These are phyloP conservation scores for Acropternis orthonyx DNA, from an alignment of 2,797 vertebrate species.

Conservation along the genomic window DNA sequence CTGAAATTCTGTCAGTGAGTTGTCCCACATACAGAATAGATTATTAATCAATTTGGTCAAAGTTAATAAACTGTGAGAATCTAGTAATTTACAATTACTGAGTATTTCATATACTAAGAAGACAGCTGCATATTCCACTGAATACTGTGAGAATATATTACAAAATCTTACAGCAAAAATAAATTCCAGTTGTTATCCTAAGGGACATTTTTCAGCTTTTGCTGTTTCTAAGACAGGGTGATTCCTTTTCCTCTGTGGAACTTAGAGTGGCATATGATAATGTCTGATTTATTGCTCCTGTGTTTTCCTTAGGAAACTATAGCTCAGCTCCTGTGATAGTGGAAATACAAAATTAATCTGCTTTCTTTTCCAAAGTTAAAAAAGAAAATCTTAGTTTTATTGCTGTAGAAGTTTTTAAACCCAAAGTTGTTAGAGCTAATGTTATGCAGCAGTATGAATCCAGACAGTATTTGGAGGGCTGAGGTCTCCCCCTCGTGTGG, in stretches of 20 bases:
- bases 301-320: neutral
- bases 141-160: neutral
- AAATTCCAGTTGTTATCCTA: neutral
- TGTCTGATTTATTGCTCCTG: neutral
- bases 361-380: neutral
- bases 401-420: neutral
- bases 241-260: neutral
- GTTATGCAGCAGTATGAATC: neutral
- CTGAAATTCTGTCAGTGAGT: neutral
- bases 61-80: neutral
- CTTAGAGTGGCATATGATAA: neutral
- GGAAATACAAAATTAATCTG: neutral
- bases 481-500: neutral
- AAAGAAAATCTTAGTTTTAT: neutral
- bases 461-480: neutral
- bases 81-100: neutral
- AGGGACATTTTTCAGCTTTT: neutral
- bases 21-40: neutral
- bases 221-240: neutral
- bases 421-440: neutral
- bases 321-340: neutral
- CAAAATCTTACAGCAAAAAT: neutral
- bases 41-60: slow-evolving; percentile 25
- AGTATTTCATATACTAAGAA: neutral
- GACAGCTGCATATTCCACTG: neutral